Base-by-base conservation (phyloP, 1,140 invertebrate genomes). In the Caerostris extrusa region DNA sequence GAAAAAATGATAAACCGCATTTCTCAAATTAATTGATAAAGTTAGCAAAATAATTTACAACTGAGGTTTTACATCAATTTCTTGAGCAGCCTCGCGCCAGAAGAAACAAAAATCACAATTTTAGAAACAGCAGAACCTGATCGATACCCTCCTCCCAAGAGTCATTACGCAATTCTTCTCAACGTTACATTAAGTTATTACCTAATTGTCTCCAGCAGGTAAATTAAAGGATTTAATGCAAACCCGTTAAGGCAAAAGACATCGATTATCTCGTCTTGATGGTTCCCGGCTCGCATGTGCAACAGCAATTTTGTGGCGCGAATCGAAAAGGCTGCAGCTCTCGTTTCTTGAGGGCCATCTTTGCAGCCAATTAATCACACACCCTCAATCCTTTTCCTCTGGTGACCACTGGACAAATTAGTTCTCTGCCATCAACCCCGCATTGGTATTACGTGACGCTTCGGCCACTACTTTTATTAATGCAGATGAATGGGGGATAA, bases 361-460 rank as follows among this genome's bases (percentile, higher is more conserved):
- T 69, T 90, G 12, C 71, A 12, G 56, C 19, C 87, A 71, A 90
- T 90, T 90, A 90, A 90, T 90, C 87, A 90, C 60, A 60, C 61
- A 69, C 57, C 87, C 67, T 90, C 53, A 56, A 67, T 61, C 71
- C 71, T 77, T 64, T 77, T 77, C 71, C 71, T 77, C 71, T 77
- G 71, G 71, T 90, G 53, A 90, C 57, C 61, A 61, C 8, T 69
- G 34, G 61, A 90, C 87, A 90, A 90, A 90, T 90, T 90, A 90
- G 87, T 90, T 34, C 87, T 61, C 64, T 55, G 50, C 10, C n/a
- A 69, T 17, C 53, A 90, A 17, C n/a, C 17, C 56, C 57, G 14
- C 58, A 53, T n/a, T 50, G n/a, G 58, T n/a, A 12, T 90, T 69
- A 67, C 87, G 87, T 90, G 87, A 60, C 50, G 12, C 56, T 55